A percentile compares a stretch with the other conserved stretches of the same genome.
phyloP scores from a whole-genome alignment of 2,888 invertebrate species.

The Marasmarcha lunaedactyla region DNA sequence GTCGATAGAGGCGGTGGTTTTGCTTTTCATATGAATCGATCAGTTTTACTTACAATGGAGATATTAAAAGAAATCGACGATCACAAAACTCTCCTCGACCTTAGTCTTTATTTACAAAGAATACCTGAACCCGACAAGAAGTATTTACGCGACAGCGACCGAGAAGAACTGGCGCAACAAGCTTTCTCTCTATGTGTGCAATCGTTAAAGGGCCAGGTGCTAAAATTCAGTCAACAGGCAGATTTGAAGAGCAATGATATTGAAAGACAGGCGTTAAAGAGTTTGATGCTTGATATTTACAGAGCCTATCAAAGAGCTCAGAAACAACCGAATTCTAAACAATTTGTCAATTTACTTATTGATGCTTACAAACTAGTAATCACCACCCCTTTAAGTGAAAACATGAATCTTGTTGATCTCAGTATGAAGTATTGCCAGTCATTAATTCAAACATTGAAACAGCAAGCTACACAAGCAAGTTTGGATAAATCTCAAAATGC shows the following conservation, averaged over 20 bases:
- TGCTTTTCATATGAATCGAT: conserved; percentile 90
- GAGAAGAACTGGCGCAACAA: conserved; percentile 83
- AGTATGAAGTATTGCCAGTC: conserved; percentile 80
- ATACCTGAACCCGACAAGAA: conserved; percentile 90
- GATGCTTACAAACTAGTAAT: conserved; percentile 79
- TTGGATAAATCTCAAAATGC: conserved; percentile 42
- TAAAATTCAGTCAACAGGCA: conserved; percentile 58
- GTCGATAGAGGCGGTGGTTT: conserved; percentile 94
- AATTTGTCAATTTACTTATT: conserved; percentile 73
- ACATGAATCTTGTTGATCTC: conserved; percentile 73
- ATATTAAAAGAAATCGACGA: conserved; percentile 84
- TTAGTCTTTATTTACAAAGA: conserved; percentile 82
- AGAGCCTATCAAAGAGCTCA: conserved; percentile 77
- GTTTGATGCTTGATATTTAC: conserved; percentile 71
- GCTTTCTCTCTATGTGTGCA: conserved; percentile 81
- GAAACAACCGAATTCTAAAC: conserved; percentile 71
- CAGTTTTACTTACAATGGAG: conserved; percentile 84
- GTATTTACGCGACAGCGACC: conserved; percentile 87
- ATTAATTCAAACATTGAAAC: conserved; percentile 69
- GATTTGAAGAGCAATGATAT: conserved; percentile 54
- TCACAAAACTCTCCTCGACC: conserved; percentile 80
- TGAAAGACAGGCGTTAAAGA: conserved; percentile 58
- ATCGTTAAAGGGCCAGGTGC: conserved; percentile 74
- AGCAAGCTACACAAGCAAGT: conserved; percentile 52
- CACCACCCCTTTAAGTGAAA: conserved; percentile 72